Percentiles rank a stretch among this genome's conserved stretches.
Conservation (phyloP, 2,797 vertebrate genomes). For the Sebastes trivittatus region DNA sequence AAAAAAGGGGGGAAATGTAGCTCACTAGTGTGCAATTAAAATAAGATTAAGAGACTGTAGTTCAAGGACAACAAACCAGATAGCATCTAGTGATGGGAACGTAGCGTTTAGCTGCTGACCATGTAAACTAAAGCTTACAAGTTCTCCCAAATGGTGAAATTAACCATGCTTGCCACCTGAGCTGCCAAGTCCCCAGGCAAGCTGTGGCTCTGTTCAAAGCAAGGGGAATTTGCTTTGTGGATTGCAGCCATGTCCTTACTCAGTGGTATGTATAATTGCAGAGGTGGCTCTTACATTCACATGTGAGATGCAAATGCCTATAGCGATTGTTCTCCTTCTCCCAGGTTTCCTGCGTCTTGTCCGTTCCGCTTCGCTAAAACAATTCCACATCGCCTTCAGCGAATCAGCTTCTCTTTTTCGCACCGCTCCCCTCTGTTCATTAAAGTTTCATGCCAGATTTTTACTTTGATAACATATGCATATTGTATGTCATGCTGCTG, state of each 20-base stretch:
- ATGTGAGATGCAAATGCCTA: constrained; percentile 72
- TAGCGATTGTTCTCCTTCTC: constrained; percentile 70
- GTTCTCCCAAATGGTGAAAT: constrained; percentile 66
- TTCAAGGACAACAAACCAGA: constrained; percentile 55
- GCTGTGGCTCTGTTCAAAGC: constrained; percentile 69
- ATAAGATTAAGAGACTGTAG: constrained; percentile 45
- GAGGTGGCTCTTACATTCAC: constrained; percentile 63
- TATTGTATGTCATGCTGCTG: constrained; percentile 75
- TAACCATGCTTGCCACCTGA: constrained; percentile 69
- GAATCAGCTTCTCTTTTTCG: constrained; percentile 70
- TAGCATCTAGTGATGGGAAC: constrained; percentile 52
- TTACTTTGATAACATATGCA: constrained; percentile 83
- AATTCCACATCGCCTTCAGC: constrained; percentile 80
- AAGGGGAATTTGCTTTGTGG: constrained; percentile 70
- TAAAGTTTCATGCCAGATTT: constrained; percentile 84
- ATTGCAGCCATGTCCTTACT: constrained; percentile 69
- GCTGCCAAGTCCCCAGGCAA: constrained; percentile 63
- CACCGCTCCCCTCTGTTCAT: constrained; percentile 66
- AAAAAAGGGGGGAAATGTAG: constrained; percentile 4
- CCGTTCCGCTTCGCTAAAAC: constrained; percentile 77
- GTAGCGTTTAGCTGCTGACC: constrained; percentile 52
- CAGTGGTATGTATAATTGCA: constrained; percentile 76
- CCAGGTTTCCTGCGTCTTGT: constrained; percentile 73
- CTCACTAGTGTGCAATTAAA: constrained; percentile 49
- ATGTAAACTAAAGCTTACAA: constrained; percentile 52